Base-by-base conservation (phyloP, 2,113 vertebrate species). In the Mustela lutreola region DNA sequence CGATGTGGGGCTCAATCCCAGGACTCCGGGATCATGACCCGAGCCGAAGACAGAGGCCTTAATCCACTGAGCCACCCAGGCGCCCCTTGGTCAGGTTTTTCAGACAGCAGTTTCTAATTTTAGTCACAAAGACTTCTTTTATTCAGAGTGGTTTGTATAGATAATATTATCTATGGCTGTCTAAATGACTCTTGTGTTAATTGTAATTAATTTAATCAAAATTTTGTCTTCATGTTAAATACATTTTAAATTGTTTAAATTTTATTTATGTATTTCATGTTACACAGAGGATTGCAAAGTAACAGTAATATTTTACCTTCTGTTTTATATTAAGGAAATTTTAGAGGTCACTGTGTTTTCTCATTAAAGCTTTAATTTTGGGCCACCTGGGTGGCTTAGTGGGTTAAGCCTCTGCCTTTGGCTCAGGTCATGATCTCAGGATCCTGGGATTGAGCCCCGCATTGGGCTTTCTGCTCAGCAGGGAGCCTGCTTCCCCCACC, bases 211-310 rank as follows among this genome's bases (percentile, higher is more conserved):
- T 79, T 60, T 87, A 67, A 65, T 48, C 15, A 83, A 31, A 8
- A 83, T 76, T 95, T 81, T 92, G 67, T 70, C 39, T 42, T 85
- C 45, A 76, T 96, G 39, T 86, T 81, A 86, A 91, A 86, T 81
- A 63, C 86, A 73, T 81, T 94, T 92, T 91, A 67, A 76, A 92
- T 91, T 58, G 24, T 82, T 94, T 22, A 82, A 9, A 79, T 91
- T 67, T 36, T 96, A 14, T 94, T 14, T 81, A 2, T 81, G 63
- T 71, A 36, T 91, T 94, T 36, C 73, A 21, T 79, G 31, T 91
- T 92, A 88, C 84, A 92, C 6, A 63, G n/a, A 60, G 33, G 67
- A 28, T 24, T 81, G 10, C 50, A 81, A 87, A 92, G 50, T 92
- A 62, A 48, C 2, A 70, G 1, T 75, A 93, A 78, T 71, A 53